Conservation (phyloP, 2,888 invertebrate genomes). For the Mythimna ferrago region DNA sequence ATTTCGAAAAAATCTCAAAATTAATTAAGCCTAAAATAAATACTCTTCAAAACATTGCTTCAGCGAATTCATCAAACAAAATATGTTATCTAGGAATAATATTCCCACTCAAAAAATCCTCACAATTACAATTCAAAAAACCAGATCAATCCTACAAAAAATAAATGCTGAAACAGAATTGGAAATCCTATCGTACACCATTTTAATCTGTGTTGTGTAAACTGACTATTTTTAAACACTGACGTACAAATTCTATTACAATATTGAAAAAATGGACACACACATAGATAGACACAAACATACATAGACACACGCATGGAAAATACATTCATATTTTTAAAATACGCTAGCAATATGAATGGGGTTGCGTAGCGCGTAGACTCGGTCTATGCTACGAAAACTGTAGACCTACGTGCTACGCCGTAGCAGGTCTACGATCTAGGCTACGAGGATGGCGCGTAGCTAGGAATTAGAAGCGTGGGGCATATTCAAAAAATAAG, state of each 20-base stretch:
- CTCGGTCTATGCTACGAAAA: constrained; percentile 71
- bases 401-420: constrained; percentile 69
- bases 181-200: constrained; percentile 32
- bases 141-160: constrained; percentile 32
- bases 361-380: constrained; percentile 66
- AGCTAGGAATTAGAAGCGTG: constrained; percentile 28
- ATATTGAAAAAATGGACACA: constrained; percentile 43
- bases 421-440: constrained; percentile 71
- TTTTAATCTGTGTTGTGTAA: constrained; percentile 52
- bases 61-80: constrained; percentile 2
- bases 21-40: constrained; percentile 12
- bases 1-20: background rate
- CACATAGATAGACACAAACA: background rate
- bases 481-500: too few relatives aligned
- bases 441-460: constrained; percentile 54
- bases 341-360: constrained; percentile 39
- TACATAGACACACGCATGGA: background rate
- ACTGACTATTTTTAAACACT: constrained; percentile 51
- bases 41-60: background rate
- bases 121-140: constrained; percentile 25
- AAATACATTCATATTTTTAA: constrained; percentile 43
- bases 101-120: constrained; percentile 19
- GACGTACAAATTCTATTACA: constrained; percentile 62
- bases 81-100: background rate
- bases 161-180: constrained; percentile 38